Evolutionary conservation across 1,140 invertebrate genomes (phyloP).

Genomic region (Trachelipus rathkii): DNA sequence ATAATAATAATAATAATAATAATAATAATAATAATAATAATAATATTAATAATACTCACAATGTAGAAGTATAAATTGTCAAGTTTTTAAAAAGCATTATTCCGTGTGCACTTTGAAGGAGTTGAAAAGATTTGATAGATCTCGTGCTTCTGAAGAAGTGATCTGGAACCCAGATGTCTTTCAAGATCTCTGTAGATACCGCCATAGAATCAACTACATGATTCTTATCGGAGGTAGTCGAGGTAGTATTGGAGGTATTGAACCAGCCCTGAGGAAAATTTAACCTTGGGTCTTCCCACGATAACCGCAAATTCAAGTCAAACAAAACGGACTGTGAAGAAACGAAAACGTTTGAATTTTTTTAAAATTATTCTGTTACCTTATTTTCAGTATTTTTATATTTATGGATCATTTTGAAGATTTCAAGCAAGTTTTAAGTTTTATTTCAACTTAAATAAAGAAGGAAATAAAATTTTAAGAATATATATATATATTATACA

Average conservation of each 20-base stretch:
- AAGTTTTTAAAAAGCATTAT: constrained; percentile 13
- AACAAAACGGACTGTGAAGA: background rate
- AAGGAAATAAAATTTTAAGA: no score
- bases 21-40: no score
- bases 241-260: background rate
- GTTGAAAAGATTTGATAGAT: constrained; percentile 1
- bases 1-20: no score
- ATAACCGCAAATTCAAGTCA: background rate
- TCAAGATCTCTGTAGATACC: background rate
- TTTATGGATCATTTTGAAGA: background rate
- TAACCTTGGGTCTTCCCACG: background rate
- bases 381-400: background rate
- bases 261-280: background rate
- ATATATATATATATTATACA: no score
- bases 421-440: background rate
- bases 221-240: background rate
- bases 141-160: constrained; percentile 22
- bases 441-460: background rate
- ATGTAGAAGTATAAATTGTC: constrained; percentile 9
- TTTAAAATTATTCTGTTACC: no score
- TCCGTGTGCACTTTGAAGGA: constrained; percentile 11
- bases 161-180: constrained; percentile 23
- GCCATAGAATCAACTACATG: background rate
- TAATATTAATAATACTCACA: constrained; percentile 11
- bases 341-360: background rate